A percentile compares a stretch with the other conserved stretches of the same genome.
Evolutionary conservation across 2,888 invertebrate genomes (phyloP).

Genomic region (Ferdinandea cuprea): DNA sequence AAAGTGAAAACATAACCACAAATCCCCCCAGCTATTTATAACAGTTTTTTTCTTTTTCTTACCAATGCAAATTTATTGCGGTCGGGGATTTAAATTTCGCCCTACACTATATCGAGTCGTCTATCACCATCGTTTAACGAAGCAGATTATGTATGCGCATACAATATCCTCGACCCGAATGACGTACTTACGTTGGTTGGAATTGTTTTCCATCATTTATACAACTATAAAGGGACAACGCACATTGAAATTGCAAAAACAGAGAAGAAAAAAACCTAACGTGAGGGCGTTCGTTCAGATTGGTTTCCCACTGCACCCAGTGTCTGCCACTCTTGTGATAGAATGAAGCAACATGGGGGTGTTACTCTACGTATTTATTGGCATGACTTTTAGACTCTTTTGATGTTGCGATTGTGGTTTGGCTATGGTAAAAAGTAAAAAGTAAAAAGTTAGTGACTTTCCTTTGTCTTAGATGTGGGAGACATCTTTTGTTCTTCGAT

Average conservation of each 20-base stretch:
- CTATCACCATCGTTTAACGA: conserved; percentile 43
- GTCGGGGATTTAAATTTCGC: conserved; percentile 42
- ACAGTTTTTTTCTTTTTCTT: no score
- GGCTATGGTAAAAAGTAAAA: conserved; percentile 14
- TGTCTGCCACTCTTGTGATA: conserved; percentile 2
- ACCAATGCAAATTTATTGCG: conserved; percentile 65
- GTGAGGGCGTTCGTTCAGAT: conserved; percentile 45
- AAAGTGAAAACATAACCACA: conserved; percentile 47
- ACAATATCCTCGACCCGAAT: conserved; percentile 51
- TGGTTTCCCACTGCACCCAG: conserved; percentile 16
- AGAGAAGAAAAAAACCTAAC: conserved; percentile 47
- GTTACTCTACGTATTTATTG: conserved; percentile 1
- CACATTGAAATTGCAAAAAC: conserved; percentile 30
- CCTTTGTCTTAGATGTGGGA: neutral
- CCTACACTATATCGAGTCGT: conserved; percentile 15
- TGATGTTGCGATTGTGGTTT: conserved; percentile 33
- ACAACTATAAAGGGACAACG: conserved; percentile 18
- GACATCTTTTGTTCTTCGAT: neutral
- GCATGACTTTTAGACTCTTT: conserved; percentile 28
- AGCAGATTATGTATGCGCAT: conserved; percentile 39
- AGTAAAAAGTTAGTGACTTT: conserved; percentile 10
- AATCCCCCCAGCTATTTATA: neutral
- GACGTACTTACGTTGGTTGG: conserved; percentile 22
- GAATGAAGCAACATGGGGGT: conserved; percentile 13
- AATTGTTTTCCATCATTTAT: conserved; percentile 26